Percentiles rank a stretch among this genome's conserved stretches.
These are phyloP conservation scores for Oreochromis grahami DNA, from an alignment of 2,797 vertebrate genomes.

Conservation along the genomic window DNA sequence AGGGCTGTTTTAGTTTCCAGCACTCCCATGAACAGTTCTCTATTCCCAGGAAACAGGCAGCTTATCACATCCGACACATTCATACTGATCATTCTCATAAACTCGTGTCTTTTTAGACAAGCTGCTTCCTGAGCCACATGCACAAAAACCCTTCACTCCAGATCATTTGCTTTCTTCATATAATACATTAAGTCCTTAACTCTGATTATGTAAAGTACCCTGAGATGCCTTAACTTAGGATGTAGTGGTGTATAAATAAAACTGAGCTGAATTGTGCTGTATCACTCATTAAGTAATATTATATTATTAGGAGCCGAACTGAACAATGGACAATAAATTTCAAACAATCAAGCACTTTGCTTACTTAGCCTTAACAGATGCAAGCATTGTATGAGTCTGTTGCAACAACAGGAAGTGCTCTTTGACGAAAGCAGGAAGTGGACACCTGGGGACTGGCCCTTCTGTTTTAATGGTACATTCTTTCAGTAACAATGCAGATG, in stretches of 20 bases:
- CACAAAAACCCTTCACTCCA: background rate
- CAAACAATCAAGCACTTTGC: constrained; percentile 59
- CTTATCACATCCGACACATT: constrained; percentile 1
- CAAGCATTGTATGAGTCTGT: constrained; percentile 35
- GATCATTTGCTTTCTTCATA: background rate
- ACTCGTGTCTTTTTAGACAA: background rate
- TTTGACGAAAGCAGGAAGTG: constrained; percentile 66
- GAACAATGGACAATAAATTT: constrained; percentile 40
- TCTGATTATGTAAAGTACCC: background rate
- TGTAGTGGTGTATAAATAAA: background rate
- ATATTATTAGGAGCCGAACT: background rate
- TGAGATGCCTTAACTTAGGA: background rate
- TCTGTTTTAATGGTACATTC: constrained; percentile 55
- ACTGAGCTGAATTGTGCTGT: background rate
- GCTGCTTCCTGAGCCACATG: background rate
- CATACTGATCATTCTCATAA: background rate
- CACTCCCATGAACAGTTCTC: background rate
- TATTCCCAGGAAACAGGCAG: constrained; percentile 4
- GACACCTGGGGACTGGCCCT: constrained; percentile 63
- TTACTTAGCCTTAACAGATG: constrained; percentile 40
- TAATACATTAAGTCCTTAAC: background rate
- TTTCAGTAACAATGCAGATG: constrained; percentile 68
- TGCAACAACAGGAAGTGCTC: constrained; percentile 71
- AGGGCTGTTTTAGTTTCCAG: background rate
- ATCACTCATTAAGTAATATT: background rate